Evolutionary conservation across 2,888 invertebrate species (phyloP).

Genomic region (Parascotia fuliginaria): DNA sequence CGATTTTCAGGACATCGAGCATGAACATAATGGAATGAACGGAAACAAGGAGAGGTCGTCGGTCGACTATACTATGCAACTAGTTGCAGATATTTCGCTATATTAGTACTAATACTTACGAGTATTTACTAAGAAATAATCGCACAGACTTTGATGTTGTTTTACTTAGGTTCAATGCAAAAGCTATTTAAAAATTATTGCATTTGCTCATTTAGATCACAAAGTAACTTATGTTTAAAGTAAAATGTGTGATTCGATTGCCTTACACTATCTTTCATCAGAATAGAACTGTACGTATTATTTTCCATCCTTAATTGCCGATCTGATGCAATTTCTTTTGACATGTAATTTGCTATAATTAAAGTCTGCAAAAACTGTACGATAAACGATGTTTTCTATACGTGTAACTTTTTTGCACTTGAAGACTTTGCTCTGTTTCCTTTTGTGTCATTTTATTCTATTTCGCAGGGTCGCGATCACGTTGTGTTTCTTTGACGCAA

Average conservation of each 20-base stretch:
- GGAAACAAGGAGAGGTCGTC: constrained; percentile 49
- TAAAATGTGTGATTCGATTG: too few species aligned
- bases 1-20: constrained; percentile 14
- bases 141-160: constrained; percentile 30
- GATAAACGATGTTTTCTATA: too few species aligned
- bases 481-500: not conserved
- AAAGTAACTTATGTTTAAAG: too few species aligned
- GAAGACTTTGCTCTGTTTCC: not conserved
- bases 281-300: too few species aligned
- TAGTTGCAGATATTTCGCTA: constrained; percentile 30
- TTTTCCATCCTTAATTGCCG: too few species aligned
- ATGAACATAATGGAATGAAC: constrained; percentile 25
- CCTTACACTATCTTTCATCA: too few species aligned
- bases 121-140: constrained; percentile 39
- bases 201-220: not conserved
- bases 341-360: too few species aligned
- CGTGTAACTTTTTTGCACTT: not conserved
- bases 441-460: constrained; percentile 10
- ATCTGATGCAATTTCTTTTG: too few species aligned
- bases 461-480: not conserved
- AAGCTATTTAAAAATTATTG: constrained; percentile 19
- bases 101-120: constrained; percentile 26
- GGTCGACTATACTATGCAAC: constrained; percentile 40
- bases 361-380: too few species aligned
- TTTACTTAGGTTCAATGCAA: constrained; percentile 21